Evolutionary conservation across 2,113 vertebrate genomes (phyloP).

Genomic region (Bombycilla garrulus): DNA sequence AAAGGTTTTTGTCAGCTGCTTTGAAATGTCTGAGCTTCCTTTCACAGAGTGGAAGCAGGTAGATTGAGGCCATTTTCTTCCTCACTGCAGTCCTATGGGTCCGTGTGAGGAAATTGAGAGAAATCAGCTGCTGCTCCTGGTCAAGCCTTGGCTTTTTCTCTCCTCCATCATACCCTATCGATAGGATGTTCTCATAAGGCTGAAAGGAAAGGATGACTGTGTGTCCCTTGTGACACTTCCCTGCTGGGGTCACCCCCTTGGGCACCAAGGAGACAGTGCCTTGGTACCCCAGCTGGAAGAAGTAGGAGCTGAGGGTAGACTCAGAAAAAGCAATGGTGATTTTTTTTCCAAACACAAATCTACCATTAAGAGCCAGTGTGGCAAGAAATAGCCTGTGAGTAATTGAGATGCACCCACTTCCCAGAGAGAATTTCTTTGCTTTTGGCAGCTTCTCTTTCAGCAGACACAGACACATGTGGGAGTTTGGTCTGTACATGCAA

Average conservation of each 20-base stretch:
- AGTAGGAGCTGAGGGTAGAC: not conserved
- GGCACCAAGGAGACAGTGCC: rapidly evolving
- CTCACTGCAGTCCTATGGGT: not conserved
- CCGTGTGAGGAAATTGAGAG: not conserved
- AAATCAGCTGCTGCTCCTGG: not conserved
- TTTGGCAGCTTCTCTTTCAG: not conserved
- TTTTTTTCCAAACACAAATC: not conserved
- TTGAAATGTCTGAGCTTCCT: not conserved
- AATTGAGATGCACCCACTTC: not conserved
- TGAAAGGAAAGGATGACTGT: not conserved
- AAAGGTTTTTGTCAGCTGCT: not conserved
- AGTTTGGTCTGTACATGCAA: not conserved
- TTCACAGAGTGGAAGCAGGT: not conserved
- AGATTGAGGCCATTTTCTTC: not conserved
- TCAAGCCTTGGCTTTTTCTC: not conserved
- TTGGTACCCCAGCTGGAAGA: not conserved
- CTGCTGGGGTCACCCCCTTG: not conserved
- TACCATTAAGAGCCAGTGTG: not conserved
- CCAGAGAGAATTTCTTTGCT: not conserved
- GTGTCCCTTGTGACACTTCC: not conserved
- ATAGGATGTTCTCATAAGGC: not conserved
- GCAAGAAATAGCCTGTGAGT: not conserved
- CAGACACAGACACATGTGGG: not conserved
- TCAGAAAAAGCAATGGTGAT: not conserved
- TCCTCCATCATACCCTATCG: not conserved